These are phyloP conservation scores for Epinotia ramella DNA, from an alignment of 2,888 invertebrate species.

Conservation along the genomic window DNA sequence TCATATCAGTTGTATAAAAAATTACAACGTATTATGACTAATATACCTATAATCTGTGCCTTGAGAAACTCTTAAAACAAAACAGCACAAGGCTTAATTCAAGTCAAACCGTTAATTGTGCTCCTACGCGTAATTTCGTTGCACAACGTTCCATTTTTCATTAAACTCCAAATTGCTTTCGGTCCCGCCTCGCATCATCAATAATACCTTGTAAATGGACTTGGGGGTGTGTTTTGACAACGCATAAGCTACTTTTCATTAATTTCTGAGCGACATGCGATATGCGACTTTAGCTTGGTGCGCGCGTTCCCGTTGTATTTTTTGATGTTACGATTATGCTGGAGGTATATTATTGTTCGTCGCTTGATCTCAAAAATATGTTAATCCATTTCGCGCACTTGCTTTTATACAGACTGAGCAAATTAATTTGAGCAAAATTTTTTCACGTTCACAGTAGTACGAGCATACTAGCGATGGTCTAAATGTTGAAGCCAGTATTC, in stretches of 20 bases:
- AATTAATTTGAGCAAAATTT: too few species aligned
- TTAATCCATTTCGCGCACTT: too few species aligned
- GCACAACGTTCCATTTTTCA: constrained; percentile 45
- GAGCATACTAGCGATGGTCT: constrained; percentile 46
- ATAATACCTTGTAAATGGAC: constrained; percentile 71
- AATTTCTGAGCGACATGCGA: constrained; percentile 69
- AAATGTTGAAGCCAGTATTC: constrained; percentile 42
- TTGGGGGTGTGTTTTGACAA: constrained; percentile 66
- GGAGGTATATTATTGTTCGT: too few species aligned
- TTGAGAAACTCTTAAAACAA: too few species aligned
- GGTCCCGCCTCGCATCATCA: constrained; percentile 61
- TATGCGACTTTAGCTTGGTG: constrained; percentile 57
- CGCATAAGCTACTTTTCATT: constrained; percentile 66
- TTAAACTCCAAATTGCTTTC: constrained; percentile 46
- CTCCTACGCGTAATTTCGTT: constrained; percentile 38
- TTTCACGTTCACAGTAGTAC: too few species aligned
- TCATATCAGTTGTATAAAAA: too few species aligned
- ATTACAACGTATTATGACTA: too few species aligned
- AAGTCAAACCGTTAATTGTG: constrained; percentile 9
- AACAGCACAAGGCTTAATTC: not conserved
- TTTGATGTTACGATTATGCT: not conserved
- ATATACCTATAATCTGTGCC: too few species aligned
- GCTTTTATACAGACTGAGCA: too few species aligned
- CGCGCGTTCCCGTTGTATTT: constrained; percentile 30
- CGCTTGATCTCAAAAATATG: too few species aligned